Evolutionary conservation across 1,140 invertebrate genomes (phyloP), one percentile per base, ranked within the genome.

Genomic region (Triops cancriformis): DNA sequence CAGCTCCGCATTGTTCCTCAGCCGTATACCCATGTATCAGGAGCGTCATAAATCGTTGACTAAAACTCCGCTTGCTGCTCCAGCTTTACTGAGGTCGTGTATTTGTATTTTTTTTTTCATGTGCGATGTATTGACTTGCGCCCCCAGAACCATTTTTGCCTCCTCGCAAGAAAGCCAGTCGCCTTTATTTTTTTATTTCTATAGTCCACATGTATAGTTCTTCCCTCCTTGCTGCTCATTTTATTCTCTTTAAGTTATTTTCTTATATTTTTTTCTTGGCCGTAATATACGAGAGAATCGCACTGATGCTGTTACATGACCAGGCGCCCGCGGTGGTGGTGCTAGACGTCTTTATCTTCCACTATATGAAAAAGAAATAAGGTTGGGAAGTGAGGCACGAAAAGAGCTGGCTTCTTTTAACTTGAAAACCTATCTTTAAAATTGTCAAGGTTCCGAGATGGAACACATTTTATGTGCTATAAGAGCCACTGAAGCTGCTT

Each of bases 151-250:
- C 51, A 64, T 9, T 37, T 37, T 64, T 64, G 51, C 51, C 51
- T 64, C 51, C 51, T 64, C 51, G 51, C 51, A 64, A 64, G 51
- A 64, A 64, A 64, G 51, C 51, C 51, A 18, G 14, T 64, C 51
- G 51, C 51, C 51, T 64, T 64, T 64, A 64, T 64, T 64, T 64
- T 64, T 64, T 64, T 64, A 64, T 64, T 64, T 64, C 51, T 64
- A 64, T 64, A 64, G 51, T 64, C 51, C 51, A 64, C 6, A n/a
- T 64, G 51, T 64, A 64, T 64, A 64, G 18, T 64, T 23, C 51
- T 64, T 64, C 5, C 51, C 51, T 64, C 51, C 51, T 64, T 64
- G 51, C 51, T 64, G 51, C 51, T 64, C 51, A 64, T 64, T 64
- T 23, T 37, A 37, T n/a, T 64, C 18, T 64, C n/a, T 18, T 64